Base-by-base conservation (phyloP, 2,888 invertebrate genomes). In the Stenichneumon culpator region DNA sequence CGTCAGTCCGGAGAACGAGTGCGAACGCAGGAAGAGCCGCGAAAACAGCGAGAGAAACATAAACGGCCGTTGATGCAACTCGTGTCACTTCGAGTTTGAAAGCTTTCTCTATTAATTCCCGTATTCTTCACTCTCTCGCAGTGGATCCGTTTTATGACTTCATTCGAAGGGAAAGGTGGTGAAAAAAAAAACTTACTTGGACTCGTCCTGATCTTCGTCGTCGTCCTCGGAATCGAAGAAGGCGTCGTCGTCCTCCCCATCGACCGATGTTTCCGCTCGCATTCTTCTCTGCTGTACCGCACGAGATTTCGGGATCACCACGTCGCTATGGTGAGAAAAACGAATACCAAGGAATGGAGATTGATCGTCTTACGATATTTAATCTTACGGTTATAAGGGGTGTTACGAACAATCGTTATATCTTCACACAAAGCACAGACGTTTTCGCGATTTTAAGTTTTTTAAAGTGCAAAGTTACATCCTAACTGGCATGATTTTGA, bases 171-270 rank as follows among this genome's bases (percentile, higher is more conserved):
- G 65, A 67, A 57, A 63, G 16, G n/a, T 14, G 32, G 68, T 19
- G 32, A 79, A 78, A 25, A 63, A 79, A 78, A 25, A 63, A 19
- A 91, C 92, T 93, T 85, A 94, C 93, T 94, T 94, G 54, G 93
- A 90, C 79, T 93, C 93, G 84, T 94, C 95, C 87, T 95, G 96
- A 92, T 96, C 96, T 88, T 96, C 96, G 89, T 96, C 96, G 89
- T 96, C 96, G 90, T 96, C 96, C 89, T 96, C 96, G 73, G 96
- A 96, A 92, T 97, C 97, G 91, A 97, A 97, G 93, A 97, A 97
- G 79, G 97, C 96, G 89, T 96, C 96, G 90, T 96, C 96, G 87
- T 96, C 90, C 91, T 96, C 96, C 88, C 95, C 95, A 91, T 95
- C 93, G 87, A 94, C 93, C 79, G 92, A 93, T 60, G 91, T 92